Conservation (phyloP, 1,140 invertebrate species). For the Cotesia typhae region DNA sequence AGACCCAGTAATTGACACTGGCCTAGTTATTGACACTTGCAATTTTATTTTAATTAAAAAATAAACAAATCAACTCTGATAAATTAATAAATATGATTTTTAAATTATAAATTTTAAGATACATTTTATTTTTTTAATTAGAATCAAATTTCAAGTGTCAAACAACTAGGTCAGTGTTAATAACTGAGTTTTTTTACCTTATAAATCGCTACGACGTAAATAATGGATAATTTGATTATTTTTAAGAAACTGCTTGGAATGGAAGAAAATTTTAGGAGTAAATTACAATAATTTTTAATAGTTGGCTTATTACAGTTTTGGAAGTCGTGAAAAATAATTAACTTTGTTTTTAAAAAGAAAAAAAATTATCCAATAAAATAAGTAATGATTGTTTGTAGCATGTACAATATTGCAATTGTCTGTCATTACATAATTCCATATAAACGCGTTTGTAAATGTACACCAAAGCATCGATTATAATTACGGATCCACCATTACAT, state of each 20-base stretch:
- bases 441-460: neutral
- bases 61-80: no score
- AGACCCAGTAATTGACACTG: no score
- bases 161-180: no score
- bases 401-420: neutral
- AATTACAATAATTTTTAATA: neutral
- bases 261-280: neutral
- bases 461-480: neutral
- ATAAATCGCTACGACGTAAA: neutral
- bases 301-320: constrained; percentile 7
- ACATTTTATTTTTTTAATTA: no score
- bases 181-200: no score
- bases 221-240: neutral
- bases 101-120: no score
- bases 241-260: neutral
- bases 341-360: neutral
- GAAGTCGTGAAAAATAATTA: neutral
- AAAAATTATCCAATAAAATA: neutral
- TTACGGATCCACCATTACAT: neutral
- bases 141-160: no score
- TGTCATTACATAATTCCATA: no score
- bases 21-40: no score
- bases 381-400: constrained; percentile 9
- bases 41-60: no score
- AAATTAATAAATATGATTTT: no score